These are phyloP conservation scores for Stylophora pistillata DNA, from an alignment of 64 coral and sea anemone genomes.

Conservation along the genomic window DNA sequence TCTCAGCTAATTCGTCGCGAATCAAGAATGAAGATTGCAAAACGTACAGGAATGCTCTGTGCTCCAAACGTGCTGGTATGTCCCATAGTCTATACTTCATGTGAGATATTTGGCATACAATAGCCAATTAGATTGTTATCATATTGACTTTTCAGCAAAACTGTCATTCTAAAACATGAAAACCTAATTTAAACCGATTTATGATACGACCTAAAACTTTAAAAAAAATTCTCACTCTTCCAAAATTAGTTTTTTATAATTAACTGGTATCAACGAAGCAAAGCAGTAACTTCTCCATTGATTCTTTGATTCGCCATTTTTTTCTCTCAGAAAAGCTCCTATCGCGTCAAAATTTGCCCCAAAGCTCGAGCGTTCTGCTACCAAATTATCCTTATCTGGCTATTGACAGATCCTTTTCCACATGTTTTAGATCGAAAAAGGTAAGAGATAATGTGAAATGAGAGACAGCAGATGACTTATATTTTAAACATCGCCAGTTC, in stretches of 20 bases:
- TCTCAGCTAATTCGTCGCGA: not conserved
- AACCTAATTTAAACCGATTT: too few species aligned
- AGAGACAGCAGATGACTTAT: too few species aligned
- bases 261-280: too few species aligned
- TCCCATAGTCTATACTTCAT: not conserved
- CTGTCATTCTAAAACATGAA: too few species aligned
- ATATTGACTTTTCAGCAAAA: too few species aligned
- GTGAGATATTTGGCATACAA: too few species aligned
- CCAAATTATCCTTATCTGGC: not conserved
- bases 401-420: conserved; percentile 1
- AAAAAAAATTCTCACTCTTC: too few species aligned
- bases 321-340: not conserved
- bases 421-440: not conserved
- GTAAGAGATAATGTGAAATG: not conserved
- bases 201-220: too few species aligned
- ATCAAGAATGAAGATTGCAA: not conserved
- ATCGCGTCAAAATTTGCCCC: not conserved
- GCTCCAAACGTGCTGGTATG: not conserved
- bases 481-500: too few species aligned
- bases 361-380: not conserved
- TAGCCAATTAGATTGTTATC: too few species aligned
- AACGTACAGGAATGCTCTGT: not conserved
- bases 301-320: not conserved
- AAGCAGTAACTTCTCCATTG: not conserved
- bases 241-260: too few species aligned